Evolutionary conservation across 2,888 invertebrate genomes (phyloP).

Genomic region (Meghimatium bilineatum): DNA sequence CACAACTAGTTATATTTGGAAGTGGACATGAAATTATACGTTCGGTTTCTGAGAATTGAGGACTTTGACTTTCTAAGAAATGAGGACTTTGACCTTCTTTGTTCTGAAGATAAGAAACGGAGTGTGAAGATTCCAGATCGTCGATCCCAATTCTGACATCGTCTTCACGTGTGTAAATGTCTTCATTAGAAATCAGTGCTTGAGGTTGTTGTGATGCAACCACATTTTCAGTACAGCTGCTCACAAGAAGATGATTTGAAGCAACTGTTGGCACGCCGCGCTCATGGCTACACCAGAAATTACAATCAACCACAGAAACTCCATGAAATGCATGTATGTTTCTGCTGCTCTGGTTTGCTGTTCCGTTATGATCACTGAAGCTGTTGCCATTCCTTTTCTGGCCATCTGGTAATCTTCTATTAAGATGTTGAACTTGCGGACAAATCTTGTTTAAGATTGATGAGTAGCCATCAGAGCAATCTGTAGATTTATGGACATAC

Average conservation of each 20-base stretch:
- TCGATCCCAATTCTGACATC: neutral
- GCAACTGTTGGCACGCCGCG: neutral
- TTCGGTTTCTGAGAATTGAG: too few species aligned
- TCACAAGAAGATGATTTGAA: neutral
- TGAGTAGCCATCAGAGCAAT: neutral
- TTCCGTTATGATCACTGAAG: neutral
- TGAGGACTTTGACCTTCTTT: neutral
- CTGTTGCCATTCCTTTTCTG: neutral
- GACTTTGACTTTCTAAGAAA: neutral
- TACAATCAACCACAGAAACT: neutral
- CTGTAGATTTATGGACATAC: neutral
- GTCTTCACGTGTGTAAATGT: neutral
- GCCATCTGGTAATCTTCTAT: neutral
- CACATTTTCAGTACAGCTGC: neutral
- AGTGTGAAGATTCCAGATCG: neutral
- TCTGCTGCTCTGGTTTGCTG: neutral
- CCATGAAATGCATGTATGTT: neutral
- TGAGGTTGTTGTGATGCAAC: neutral
- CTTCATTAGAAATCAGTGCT: too few species aligned
- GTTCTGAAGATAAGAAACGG: neutral
- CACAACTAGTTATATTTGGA: neutral
- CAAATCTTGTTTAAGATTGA: neutral
- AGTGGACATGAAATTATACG: neutral
- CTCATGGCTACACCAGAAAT: neutral
- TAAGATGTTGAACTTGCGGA: neutral